Evolutionary conservation across 2,888 invertebrate species (phyloP).

Genomic region (Clusia tigrina): DNA sequence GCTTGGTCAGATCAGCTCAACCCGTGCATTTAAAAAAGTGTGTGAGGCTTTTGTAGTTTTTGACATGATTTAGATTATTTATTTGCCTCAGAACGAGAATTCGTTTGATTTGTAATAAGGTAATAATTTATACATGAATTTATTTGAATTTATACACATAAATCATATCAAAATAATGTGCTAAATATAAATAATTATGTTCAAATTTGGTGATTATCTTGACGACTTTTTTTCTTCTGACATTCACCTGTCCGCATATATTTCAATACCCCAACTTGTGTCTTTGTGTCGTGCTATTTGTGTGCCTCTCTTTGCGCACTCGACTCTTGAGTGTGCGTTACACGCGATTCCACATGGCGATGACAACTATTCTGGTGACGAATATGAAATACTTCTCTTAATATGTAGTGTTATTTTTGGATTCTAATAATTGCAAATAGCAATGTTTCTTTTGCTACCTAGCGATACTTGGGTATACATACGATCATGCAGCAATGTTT

Average conservation of each 20-base stretch:
- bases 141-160: background rate
- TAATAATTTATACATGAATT: too few species aligned
- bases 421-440: slow-evolving; percentile 31
- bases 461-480: background rate
- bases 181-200: too few species aligned
- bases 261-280: too few species aligned
- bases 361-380: slow-evolving; percentile 19
- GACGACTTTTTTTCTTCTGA: too few species aligned
- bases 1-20: too few species aligned
- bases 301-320: background rate
- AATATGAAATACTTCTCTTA: slow-evolving; percentile 27
- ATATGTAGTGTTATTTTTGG: slow-evolving; percentile 33
- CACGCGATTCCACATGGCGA: background rate
- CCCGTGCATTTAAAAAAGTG: too few species aligned
- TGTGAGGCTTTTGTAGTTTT: too few species aligned
- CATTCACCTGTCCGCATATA: too few species aligned
- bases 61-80: too few species aligned
- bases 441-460: background rate
- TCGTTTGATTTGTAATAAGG: too few species aligned
- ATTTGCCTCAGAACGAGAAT: too few species aligned
- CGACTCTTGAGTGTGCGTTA: background rate
- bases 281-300: background rate
- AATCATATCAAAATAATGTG: background rate
- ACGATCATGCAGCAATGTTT: background rate
- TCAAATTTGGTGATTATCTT: too few species aligned